phyloP scores from a whole-genome alignment of 2,113 vertebrate species.

The Hipposideros armiger region DNA sequence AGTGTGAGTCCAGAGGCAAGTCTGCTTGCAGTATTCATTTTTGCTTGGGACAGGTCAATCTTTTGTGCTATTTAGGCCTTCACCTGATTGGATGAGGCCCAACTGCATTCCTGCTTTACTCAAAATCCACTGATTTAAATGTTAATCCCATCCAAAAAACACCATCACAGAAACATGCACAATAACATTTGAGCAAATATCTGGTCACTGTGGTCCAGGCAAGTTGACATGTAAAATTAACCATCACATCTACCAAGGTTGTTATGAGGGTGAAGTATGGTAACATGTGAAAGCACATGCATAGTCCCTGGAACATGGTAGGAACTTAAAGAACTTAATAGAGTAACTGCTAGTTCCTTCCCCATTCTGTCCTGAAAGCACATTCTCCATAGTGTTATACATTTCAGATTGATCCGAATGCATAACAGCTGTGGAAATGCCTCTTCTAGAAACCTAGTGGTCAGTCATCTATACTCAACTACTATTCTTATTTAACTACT shows the following conservation, averaged over 20 bases:
- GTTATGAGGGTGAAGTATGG: background rate
- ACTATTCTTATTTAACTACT: background rate
- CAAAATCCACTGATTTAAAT: conserved; percentile 23
- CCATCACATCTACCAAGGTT: background rate
- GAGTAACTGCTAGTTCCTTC: background rate
- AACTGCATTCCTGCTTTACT: background rate
- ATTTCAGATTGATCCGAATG: conserved; percentile 18
- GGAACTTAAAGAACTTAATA: background rate
- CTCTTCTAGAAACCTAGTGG: background rate
- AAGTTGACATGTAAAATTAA: conserved; percentile 34
- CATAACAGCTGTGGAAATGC: background rate
- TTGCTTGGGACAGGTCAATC: background rate
- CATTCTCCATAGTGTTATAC: background rate
- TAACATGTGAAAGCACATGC: background rate
- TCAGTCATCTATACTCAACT: background rate
- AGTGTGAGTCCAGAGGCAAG: background rate
- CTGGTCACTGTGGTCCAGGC: background rate
- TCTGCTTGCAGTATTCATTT: background rate
- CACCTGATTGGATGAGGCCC: background rate
- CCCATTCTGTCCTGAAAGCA: background rate
- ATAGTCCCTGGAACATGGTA: background rate
- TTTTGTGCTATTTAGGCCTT: conserved; percentile 23
- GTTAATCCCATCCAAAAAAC: conserved; percentile 9
- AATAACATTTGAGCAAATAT: background rate
- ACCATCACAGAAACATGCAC: conserved; percentile 22